Evolutionary conservation across 2,113 vertebrate genomes (phyloP), one percentile per base, ranked within the genome.

Genomic region (Crotophaga sulcirostris): DNA sequence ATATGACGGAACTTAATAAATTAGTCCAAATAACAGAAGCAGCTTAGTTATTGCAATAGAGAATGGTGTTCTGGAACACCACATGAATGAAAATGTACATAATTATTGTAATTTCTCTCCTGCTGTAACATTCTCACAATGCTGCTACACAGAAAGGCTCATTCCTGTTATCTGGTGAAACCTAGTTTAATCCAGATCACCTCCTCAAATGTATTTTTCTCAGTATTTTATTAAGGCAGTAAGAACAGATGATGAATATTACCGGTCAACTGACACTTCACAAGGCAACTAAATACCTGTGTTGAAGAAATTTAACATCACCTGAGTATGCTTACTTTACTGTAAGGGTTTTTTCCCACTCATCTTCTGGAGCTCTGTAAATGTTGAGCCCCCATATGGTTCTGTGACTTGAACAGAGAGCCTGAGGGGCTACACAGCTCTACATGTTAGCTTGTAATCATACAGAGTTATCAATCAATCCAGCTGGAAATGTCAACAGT

Each of bases 381-480:
- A 77, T 74, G 76, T 55, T 59, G 45, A 94, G 90, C 60, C 64
- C 79, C 83, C 89, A 93, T 89, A 81, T 84, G 83, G 86, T 25
- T 94, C 80, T 90, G 55, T 72, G 77, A 77, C 63, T 88, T 45
- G 49, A 90, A 90, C 42, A 93, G 33, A 66, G 62, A 86, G 82
- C 92, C 96, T 72, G 47, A 92, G 85, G 94, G 92, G 68, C 74
- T 87, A 62, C 82, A 67, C 28, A 93, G 94, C 83, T 74, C 83
- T 49, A 96, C 90, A 86, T 58, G 79, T 72, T 29, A 90, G 52
- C 75, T 94, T 92, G 68, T 68, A 94, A 90, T 86, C 94, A 68
- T 20, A 84, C 56, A 24, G 47, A 86, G 68, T 86, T 92, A 94
- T 75, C 93, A 88, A 90, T 93, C 89, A 92, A 75, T 89, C 42